Evolutionary conservation across 2,797 vertebrate genomes (phyloP).

Genomic region (Apogon talboti): DNA sequence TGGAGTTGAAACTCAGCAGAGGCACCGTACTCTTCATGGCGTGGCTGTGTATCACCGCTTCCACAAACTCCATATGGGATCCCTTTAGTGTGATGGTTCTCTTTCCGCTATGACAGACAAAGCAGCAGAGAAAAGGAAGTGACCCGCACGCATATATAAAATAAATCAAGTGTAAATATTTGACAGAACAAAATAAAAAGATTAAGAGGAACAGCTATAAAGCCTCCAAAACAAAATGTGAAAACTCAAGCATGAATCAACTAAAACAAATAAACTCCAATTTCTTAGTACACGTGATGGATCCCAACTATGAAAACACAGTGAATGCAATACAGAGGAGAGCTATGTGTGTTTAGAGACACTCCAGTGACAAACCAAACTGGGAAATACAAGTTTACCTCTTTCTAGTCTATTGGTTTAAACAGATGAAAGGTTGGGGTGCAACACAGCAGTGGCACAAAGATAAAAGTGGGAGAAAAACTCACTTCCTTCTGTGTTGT

Average conservation of each 20-base stretch:
- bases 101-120: constrained; percentile 82
- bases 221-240: too few relatives aligned
- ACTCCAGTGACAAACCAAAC: too few relatives aligned
- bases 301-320: too few relatives aligned
- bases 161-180: background rate
- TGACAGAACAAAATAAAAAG: background rate
- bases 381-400: too few relatives aligned
- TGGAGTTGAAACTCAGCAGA: background rate
- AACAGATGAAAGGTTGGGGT: too few relatives aligned
- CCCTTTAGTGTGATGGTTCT: constrained; percentile 85
- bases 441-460: background rate
- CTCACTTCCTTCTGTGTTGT: background rate
- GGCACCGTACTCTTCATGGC: background rate
- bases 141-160: background rate
- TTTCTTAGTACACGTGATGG: too few relatives aligned
- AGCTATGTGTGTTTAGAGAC: too few relatives aligned
- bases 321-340: too few relatives aligned
- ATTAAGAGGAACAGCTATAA: too few relatives aligned
- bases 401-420: too few relatives aligned
- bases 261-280: too few relatives aligned
- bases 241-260: too few relatives aligned
- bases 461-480: background rate
- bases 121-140: background rate
- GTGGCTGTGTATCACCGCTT: constrained; percentile 74
- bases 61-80: constrained; percentile 85